These are phyloP conservation scores for Fundulus diaphanus DNA, from an alignment of 2,797 vertebrate genomes.

Conservation along the genomic window DNA sequence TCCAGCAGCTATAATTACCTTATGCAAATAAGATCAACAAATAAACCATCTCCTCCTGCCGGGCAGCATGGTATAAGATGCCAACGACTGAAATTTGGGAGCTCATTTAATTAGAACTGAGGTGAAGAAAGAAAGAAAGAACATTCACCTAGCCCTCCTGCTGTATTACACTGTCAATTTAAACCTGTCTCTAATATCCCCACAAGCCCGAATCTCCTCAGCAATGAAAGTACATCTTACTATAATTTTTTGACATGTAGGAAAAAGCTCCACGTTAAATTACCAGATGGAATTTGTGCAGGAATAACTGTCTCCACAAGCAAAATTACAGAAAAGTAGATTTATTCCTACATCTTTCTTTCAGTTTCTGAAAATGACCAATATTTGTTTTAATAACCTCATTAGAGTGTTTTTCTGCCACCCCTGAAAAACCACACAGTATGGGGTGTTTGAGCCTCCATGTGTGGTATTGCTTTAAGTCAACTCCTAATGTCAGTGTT, in stretches of 20 bases:
- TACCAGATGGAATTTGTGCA: slow-evolving; percentile 29
- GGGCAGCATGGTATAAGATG: slow-evolving; percentile 53
- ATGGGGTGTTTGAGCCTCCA: slow-evolving; percentile 25
- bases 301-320: slow-evolving; percentile 19
- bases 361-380: slow-evolving; percentile 33
- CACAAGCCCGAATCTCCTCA: slow-evolving; percentile 33
- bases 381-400: slow-evolving; percentile 46
- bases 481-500: slow-evolving; percentile 12
- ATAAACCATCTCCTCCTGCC: slow-evolving; percentile 62
- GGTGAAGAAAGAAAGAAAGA: slow-evolving; percentile 46
- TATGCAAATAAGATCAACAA: slow-evolving; percentile 75
- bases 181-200: slow-evolving; percentile 49
- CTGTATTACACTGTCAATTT: slow-evolving; percentile 40
- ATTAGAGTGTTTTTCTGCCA: slow-evolving; percentile 46
- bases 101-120: slow-evolving; percentile 68
- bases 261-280: slow-evolving; percentile 13
- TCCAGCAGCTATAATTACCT: slow-evolving; percentile 73
- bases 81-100: slow-evolving; percentile 57
- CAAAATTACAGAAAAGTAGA: slow-evolving; percentile 22
- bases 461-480: slow-evolving; percentile 40
- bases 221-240: slow-evolving; percentile 43
- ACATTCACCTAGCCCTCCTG: slow-evolving; percentile 23
- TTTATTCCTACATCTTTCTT: slow-evolving; percentile 13
- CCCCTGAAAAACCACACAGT: slow-evolving; percentile 9
- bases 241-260: slow-evolving; percentile 24